Evolutionary conservation across 1,140 invertebrate genomes (phyloP).

Genomic region (honey bee (Apis mellifera)): DNA sequence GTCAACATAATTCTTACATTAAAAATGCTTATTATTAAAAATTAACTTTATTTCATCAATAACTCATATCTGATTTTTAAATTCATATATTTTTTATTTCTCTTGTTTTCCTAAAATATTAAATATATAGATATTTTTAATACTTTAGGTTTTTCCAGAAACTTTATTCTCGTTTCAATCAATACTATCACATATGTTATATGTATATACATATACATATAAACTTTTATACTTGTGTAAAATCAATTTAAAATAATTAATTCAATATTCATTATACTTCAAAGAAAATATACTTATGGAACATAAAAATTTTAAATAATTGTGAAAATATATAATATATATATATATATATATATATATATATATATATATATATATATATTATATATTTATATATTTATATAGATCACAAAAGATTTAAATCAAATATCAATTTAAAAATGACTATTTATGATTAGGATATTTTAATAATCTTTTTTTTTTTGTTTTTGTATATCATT

Average conservation of each 20-base stretch:
- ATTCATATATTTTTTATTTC: background rate
- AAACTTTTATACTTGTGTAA: background rate
- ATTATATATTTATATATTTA: background rate
- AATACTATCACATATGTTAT: background rate
- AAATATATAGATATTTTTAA: background rate
- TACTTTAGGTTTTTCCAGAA: background rate
- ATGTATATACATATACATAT: background rate
- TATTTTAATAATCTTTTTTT: background rate
- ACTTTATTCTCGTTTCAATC: background rate
- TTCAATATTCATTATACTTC: too few relatives aligned
- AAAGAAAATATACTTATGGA: too few relatives aligned
- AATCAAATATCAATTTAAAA: background rate
- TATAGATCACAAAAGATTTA: background rate
- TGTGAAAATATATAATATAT: background rate
- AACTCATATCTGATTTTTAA: background rate
- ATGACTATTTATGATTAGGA: background rate
- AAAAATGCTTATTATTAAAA: background rate
- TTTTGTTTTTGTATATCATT: background rate
- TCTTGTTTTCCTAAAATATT: background rate
- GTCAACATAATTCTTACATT: background rate
- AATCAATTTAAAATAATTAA: too few relatives aligned
- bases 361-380: background rate
- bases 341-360: background rate
- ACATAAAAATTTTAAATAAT: too few relatives aligned
- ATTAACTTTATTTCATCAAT: background rate